Evolutionary conservation across 2,113 vertebrate genomes (phyloP).

Genomic region (Heloderma charlesbogerti): DNA sequence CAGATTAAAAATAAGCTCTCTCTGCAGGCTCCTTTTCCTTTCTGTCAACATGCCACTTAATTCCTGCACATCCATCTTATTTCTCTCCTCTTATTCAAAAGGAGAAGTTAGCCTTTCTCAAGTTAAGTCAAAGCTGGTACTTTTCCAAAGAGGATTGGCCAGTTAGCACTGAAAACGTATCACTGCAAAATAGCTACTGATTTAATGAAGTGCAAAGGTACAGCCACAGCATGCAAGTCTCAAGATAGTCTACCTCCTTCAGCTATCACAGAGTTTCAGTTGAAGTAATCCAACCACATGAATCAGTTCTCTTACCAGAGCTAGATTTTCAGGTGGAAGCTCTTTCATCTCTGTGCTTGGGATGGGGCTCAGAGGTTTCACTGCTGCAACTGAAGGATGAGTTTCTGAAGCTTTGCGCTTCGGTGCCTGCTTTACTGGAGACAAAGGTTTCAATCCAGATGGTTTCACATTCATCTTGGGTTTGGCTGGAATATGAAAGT

Average conservation of each 20-base stretch:
- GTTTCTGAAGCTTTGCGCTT: slow-evolving; percentile 80
- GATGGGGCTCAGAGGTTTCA: slow-evolving; percentile 83
- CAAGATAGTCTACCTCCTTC: rapidly evolving
- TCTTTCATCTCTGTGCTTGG: slow-evolving; percentile 26
- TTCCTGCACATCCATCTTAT: neutral
- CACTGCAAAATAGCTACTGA: rapidly evolving
- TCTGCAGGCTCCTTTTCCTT: neutral
- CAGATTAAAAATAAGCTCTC: rapidly evolving
- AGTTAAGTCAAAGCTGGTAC: rapidly evolving
- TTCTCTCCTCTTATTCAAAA: neutral
- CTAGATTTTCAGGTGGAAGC: slow-evolving; percentile 59
- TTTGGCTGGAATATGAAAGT: slow-evolving; percentile 77
- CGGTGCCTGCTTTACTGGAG: slow-evolving; percentile 74
- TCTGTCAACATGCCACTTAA: neutral
- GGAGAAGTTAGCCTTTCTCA: rapidly evolving
- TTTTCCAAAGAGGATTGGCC: neutral
- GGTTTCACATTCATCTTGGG: slow-evolving; percentile 89
- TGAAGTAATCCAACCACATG: neutral
- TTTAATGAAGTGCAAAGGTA: neutral
- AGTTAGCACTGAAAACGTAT: neutral
- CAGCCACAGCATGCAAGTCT: rapidly evolving
- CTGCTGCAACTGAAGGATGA: slow-evolving; percentile 84
- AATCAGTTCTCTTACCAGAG: slow-evolving; percentile 63
- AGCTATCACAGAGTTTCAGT: neutral
- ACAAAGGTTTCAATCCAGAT: slow-evolving; percentile 79